Conservation (phyloP, 2,888 invertebrate species). For the Saturnia japonica region DNA sequence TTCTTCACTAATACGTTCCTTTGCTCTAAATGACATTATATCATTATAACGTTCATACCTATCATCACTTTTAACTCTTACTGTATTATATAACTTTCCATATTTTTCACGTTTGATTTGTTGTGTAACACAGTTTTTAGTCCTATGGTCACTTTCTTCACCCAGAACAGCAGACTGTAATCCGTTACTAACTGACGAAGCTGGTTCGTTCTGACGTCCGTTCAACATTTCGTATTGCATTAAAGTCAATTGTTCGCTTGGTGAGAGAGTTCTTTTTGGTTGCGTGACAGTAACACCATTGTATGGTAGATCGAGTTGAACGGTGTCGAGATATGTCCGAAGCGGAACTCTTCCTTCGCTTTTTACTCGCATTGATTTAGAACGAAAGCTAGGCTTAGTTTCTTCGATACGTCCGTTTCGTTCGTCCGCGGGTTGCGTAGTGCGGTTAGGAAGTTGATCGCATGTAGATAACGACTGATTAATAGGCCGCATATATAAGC, state of each 20-base stretch:
- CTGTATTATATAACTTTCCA: constrained; percentile 75
- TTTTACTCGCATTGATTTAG: constrained; percentile 78
- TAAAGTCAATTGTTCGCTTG: constrained; percentile 76
- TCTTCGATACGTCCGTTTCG: constrained; percentile 72
- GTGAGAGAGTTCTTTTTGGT: constrained; percentile 78
- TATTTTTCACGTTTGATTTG: constrained; percentile 75
- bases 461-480: constrained; percentile 73
- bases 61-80: constrained; percentile 79
- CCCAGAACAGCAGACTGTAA: constrained; percentile 59
- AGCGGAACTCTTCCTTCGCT: constrained; percentile 76
- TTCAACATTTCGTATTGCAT: constrained; percentile 76
- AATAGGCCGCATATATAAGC: constrained; percentile 73
- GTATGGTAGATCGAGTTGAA: constrained; percentile 55
- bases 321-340: constrained; percentile 65
- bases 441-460: constrained; percentile 73
- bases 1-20: constrained; percentile 64
- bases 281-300: constrained; percentile 78
- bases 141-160: constrained; percentile 77
- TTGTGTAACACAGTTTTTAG: constrained; percentile 68
- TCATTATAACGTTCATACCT: constrained; percentile 75
- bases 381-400: constrained; percentile 74
- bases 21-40: constrained; percentile 63
- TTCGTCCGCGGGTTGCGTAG: constrained; percentile 62
- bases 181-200: constrained; percentile 56
- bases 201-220: constrained; percentile 58